A percentile compares a stretch with the other conserved stretches of the same genome.
Evolutionary conservation across 2,797 vertebrate genomes (phyloP).

Genomic region (Hoplostethus atlanticus): DNA sequence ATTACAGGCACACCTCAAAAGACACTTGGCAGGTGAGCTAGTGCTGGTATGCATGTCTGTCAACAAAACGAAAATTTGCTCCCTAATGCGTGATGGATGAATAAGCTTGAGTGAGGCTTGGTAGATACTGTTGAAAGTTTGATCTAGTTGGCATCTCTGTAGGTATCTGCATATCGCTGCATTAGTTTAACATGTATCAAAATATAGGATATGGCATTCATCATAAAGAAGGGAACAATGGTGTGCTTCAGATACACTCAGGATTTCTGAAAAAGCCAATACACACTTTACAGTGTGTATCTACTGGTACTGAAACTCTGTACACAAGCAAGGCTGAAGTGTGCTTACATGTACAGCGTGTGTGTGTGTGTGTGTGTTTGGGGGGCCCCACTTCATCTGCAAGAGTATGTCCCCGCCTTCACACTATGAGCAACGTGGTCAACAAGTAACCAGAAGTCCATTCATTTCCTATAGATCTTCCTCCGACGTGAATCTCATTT

Average conservation of each 20-base stretch:
- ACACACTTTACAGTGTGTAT: constrained; percentile 31
- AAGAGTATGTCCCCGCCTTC: too few species aligned
- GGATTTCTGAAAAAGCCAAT: neutral
- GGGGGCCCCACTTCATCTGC: too few species aligned
- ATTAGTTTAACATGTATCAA: neutral
- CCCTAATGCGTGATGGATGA: constrained; percentile 5
- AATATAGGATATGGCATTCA: constrained; percentile 1
- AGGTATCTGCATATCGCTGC: neutral
- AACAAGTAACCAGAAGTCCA: neutral
- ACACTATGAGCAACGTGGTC: constrained; percentile 10
- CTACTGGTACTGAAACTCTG: constrained; percentile 33
- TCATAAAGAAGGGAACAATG: neutral
- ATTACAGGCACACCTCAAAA: constrained; percentile 37
- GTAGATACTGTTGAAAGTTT: constrained; percentile 14
- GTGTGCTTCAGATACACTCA: neutral
- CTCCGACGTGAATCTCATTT: too few species aligned
- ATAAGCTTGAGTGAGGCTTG: constrained; percentile 20
- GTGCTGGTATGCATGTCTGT: neutral
- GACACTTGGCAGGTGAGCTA: constrained; percentile 54
- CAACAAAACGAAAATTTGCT: neutral
- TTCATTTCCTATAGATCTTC: neutral
- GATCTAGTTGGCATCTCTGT: constrained; percentile 50
- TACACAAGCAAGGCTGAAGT: constrained; percentile 40
- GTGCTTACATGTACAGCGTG: constrained; percentile 1
- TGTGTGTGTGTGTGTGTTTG: constrained; percentile 10